phyloP scores from a whole-genome alignment of 2,888 invertebrate genomes.

The Lamellibrachia columna region DNA sequence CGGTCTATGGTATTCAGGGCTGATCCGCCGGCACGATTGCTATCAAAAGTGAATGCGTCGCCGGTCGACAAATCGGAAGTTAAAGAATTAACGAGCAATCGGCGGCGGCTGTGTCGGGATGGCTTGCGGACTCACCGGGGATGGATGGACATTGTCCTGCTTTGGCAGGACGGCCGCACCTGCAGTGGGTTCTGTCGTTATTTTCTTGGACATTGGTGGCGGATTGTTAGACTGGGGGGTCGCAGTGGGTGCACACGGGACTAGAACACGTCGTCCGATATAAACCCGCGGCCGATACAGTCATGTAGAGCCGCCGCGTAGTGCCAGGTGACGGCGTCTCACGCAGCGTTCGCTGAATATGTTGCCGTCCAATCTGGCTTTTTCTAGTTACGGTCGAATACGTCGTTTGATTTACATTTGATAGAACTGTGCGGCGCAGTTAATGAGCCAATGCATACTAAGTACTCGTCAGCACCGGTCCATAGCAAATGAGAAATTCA shows the following conservation, averaged over 20 bases:
- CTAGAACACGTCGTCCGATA: not conserved
- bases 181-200: not conserved
- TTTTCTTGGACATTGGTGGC: not conserved
- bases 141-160: not conserved
- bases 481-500: conserved; percentile 3
- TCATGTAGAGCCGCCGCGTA: not conserved
- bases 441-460: not conserved
- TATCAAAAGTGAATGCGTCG: not conserved
- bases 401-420: not conserved
- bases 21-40: not conserved
- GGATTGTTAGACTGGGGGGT: not conserved
- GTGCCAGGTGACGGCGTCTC: not conserved
- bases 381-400: not conserved
- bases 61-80: conserved; percentile 6
- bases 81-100: not conserved
- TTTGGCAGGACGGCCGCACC: not conserved
- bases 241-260: not conserved
- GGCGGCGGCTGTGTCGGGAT: not conserved
- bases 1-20: not conserved
- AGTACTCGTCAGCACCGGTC: not conserved
- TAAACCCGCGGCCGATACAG: not conserved
- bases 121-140: too few species aligned
- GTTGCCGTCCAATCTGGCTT: not conserved
- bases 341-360: not conserved
- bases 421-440: not conserved